Evolutionary conservation across 2,113 vertebrate species (phyloP).

Genomic region (Miniopterus natalensis): DNA sequence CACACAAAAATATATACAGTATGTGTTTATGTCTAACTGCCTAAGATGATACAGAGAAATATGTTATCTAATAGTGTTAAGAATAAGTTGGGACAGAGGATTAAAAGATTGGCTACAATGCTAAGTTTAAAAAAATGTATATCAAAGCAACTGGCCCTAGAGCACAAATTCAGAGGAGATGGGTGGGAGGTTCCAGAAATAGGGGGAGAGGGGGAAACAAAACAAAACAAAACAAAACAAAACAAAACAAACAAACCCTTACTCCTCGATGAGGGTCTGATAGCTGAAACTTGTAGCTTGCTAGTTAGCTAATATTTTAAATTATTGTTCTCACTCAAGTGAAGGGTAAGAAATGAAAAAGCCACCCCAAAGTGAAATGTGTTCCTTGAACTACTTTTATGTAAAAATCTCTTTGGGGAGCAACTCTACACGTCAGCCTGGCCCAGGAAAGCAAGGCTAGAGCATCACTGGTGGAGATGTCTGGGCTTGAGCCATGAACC

Average conservation of each 20-base stretch:
- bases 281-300: neutral
- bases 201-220: neutral
- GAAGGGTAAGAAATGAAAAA: neutral
- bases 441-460: neutral
- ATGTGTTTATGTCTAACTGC: neutral
- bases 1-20: neutral
- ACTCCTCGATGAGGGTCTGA: neutral
- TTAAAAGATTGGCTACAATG: neutral
- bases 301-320: neutral
- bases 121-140: neutral
- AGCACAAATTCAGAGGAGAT: neutral
- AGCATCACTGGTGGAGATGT: fast-evolving
- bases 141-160: neutral
- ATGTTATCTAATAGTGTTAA: neutral
- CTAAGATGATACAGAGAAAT: neutral
- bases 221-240: neutral
- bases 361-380: neutral
- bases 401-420: neutral
- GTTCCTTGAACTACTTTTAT: neutral
- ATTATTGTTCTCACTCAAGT: neutral
- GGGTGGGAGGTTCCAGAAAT: neutral
- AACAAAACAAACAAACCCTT: neutral
- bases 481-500: neutral
- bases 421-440: fast-evolving
- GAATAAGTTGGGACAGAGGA: neutral